Conservation (phyloP, 2,113 vertebrate genomes). For the Cinclus mexicanus region DNA sequence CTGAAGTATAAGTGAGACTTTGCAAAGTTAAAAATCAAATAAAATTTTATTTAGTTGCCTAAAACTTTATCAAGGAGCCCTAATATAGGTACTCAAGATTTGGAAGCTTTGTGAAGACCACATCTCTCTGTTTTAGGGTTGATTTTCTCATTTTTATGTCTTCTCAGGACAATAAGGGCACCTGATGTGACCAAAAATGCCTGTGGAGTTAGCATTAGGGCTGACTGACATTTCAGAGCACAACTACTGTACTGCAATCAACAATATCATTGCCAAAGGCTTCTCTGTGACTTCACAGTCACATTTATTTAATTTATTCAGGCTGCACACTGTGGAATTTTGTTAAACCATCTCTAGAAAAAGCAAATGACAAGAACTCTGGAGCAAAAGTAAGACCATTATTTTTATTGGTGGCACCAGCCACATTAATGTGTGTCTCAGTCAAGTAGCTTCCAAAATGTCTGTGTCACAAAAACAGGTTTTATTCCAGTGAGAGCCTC, state of each 20-base stretch:
- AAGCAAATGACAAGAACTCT: neutral
- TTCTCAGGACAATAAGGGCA: neutral
- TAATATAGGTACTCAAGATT: neutral
- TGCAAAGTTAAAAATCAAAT: neutral
- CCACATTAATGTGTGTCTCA: neutral
- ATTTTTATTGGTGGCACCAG: neutral
- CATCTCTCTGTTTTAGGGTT: neutral
- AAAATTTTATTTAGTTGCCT: neutral
- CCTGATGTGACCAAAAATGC: neutral
- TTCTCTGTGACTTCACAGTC: neutral
- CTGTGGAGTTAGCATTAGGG: neutral
- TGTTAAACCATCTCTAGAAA: conserved; percentile 21
- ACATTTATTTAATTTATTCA: conserved; percentile 42
- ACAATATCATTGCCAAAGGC: neutral
- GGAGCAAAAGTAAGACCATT: neutral
- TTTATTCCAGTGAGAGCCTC: neutral
- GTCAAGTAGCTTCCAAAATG: neutral
- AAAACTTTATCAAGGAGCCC: neutral
- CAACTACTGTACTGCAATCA: neutral
- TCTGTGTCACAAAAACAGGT: neutral
- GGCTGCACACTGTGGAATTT: neutral
- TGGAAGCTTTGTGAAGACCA: neutral
- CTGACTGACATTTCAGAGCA: neutral
- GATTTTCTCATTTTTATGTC: neutral
- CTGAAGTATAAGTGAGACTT: neutral